Percentiles rank a stretch among this genome's conserved stretches.
Evolutionary conservation across 2,113 vertebrate species (phyloP).

Genomic region (Pteruthius melanotis): DNA sequence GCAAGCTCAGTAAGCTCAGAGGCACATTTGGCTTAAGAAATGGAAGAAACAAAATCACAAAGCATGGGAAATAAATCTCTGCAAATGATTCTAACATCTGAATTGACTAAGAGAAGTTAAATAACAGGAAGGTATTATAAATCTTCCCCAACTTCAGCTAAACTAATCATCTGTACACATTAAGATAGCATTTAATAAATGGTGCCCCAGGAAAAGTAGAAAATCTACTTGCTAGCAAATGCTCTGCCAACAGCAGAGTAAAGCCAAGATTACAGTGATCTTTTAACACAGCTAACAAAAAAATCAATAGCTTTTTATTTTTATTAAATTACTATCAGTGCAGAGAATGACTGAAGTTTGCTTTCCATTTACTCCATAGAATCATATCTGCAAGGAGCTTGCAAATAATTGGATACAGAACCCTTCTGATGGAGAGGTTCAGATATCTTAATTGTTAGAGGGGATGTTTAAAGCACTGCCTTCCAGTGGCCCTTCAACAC

Average conservation of each 20-base stretch:
- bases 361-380: conserved; percentile 31
- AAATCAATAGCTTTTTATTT: conserved; percentile 57
- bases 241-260: not conserved
- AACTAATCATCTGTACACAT: conserved; percentile 41
- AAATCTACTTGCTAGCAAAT: not conserved
- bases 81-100: not conserved
- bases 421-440: not conserved
- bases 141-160: not conserved
- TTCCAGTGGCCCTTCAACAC: conserved; percentile 7
- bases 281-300: conserved; percentile 44
- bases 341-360: conserved; percentile 16
- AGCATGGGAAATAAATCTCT: conserved; percentile 25
- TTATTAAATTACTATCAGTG: conserved; percentile 53
- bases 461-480: not conserved
- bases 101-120: conserved; percentile 19
- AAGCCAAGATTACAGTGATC: conserved; percentile 10
- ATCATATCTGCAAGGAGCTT: conserved; percentile 20
- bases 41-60: not conserved
- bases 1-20: not conserved
- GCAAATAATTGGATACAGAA: conserved; percentile 42
- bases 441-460: conserved; percentile 28
- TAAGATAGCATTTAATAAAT: conserved; percentile 41
- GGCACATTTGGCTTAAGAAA: not conserved
- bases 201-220: not conserved
- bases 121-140: conserved; percentile 8